phyloP scores from a whole-genome alignment of 2,888 invertebrate species.

The Drosophila pegasa region DNA sequence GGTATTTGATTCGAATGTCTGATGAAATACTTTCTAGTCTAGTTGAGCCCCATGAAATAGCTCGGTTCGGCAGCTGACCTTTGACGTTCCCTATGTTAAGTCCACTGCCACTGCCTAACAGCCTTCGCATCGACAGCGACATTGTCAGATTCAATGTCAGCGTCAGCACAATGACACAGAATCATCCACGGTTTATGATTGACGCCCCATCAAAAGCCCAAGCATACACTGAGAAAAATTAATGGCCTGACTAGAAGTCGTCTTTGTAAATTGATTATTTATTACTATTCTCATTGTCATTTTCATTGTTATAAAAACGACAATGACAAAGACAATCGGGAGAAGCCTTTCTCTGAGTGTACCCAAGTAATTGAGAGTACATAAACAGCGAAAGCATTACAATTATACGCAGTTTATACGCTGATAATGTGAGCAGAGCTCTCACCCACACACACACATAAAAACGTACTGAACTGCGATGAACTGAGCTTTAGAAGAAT shows the following conservation, averaged over 20 bases:
- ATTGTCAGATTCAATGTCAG: conserved; percentile 18
- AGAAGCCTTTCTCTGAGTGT: neutral
- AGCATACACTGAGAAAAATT: neutral
- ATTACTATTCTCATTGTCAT: neutral
- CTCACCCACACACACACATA: neutral
- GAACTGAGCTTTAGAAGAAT: conserved; percentile 1
- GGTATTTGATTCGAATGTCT: conserved; percentile 43
- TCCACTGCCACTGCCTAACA: conserved; percentile 1
- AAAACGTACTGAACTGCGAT: neutral
- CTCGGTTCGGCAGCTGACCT: conserved; percentile 26
- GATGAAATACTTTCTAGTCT: conserved; percentile 22
- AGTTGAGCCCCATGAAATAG: conserved; percentile 30
- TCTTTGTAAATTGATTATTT: neutral
- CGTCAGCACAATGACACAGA: conserved; percentile 43
- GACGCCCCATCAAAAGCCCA: neutral
- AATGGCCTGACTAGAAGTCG: neutral
- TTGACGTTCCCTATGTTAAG: conserved; percentile 14
- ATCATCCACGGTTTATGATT: conserved; percentile 5
- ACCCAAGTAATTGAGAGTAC: conserved; percentile 3
- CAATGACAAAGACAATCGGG: too few relatives aligned
- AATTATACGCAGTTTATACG: conserved; percentile 41
- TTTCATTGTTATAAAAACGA: neutral
- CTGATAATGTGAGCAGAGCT: conserved; percentile 8
- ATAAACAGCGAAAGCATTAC: conserved; percentile 29
- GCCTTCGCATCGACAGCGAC: conserved; percentile 12